Evolutionary conservation across 2,888 invertebrate species (phyloP).

Genomic region (Dorcus hopei): DNA sequence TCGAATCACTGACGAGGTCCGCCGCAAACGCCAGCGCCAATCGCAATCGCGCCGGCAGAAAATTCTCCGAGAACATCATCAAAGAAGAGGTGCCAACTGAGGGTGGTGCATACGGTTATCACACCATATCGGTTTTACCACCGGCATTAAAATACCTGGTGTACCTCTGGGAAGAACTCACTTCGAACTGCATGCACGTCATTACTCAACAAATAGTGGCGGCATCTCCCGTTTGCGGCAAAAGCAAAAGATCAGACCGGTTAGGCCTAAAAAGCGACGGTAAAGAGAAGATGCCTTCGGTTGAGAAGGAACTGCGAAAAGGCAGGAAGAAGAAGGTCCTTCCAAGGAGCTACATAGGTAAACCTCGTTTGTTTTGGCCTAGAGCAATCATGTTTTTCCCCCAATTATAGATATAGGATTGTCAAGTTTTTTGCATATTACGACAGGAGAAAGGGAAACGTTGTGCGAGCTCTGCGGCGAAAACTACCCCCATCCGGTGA

Average conservation of each 20-base stretch:
- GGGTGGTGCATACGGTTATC: conserved; percentile 44
- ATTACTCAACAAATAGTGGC: conserved; percentile 61
- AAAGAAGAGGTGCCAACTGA: conserved; percentile 42
- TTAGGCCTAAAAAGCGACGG: conserved; percentile 38
- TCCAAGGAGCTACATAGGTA: conserved; percentile 44
- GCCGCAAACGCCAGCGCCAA: conserved; percentile 77
- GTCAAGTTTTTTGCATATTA: conserved; percentile 4
- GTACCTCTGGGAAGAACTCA: conserved; percentile 86
- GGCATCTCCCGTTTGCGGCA: conserved; percentile 53
- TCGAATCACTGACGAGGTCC: conserved; percentile 73
- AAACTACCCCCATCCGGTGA: conserved; percentile 73
- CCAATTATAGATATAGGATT: not conserved
- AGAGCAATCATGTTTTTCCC: conserved; percentile 18
- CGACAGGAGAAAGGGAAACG: conserved; percentile 35
- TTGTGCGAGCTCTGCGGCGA: conserved; percentile 86
- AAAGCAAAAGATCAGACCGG: conserved; percentile 37
- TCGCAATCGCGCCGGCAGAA: conserved; percentile 53
- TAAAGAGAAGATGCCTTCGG: conserved; percentile 45
- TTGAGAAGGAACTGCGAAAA: conserved; percentile 53
- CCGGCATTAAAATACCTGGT: conserved; percentile 86
- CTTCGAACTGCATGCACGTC: conserved; percentile 63
- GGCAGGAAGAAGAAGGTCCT: conserved; percentile 59
- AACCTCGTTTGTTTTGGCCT: conserved; percentile 13
- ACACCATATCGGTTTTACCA: conserved; percentile 74
- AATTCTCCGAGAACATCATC: conserved; percentile 51